Evolutionary conservation across 2,797 vertebrate genomes (phyloP).

Genomic region (Chelidonichthys spinosus): DNA sequence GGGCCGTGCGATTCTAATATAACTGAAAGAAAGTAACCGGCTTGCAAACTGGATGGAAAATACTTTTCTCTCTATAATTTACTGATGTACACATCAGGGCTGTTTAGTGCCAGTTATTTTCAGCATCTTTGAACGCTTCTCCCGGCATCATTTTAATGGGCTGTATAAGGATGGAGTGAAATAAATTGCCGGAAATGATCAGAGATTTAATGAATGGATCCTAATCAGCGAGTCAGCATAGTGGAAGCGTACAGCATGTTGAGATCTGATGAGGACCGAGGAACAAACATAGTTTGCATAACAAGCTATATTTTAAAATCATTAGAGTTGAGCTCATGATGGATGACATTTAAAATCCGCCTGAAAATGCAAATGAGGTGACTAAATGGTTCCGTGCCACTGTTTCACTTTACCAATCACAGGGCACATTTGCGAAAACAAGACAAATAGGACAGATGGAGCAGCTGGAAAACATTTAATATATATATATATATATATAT

Average conservation of each 20-base stretch:
- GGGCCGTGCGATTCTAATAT: not conserved
- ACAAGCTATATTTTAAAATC: slow-evolving; percentile 69
- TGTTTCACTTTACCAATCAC: slow-evolving; percentile 58
- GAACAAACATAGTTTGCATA: slow-evolving; percentile 74
- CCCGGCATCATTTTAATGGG: slow-evolving; percentile 35
- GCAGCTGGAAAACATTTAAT: slow-evolving; percentile 16
- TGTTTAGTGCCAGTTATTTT: slow-evolving; percentile 13
- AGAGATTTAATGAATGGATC: slow-evolving; percentile 53
- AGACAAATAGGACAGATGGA: slow-evolving; percentile 43
- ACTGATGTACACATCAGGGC: slow-evolving; percentile 3
- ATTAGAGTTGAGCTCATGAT: slow-evolving; percentile 68
- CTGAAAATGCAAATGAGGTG: slow-evolving; percentile 74
- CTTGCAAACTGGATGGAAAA: not conserved
- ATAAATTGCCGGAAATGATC: slow-evolving; percentile 47
- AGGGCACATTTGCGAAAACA: slow-evolving; percentile 37
- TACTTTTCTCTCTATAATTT: not conserved
- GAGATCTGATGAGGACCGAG: slow-evolving; percentile 37
- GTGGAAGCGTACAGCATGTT: slow-evolving; percentile 43
- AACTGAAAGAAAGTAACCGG: not conserved
- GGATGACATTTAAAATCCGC: slow-evolving; percentile 79
- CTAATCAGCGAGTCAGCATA: slow-evolving; percentile 36
- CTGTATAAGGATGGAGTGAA: slow-evolving; percentile 32
- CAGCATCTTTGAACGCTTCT: slow-evolving; percentile 15
- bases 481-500: not conserved
- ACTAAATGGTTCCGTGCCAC: slow-evolving; percentile 62